A percentile compares a stretch with the other conserved stretches of the same genome.
phyloP scores from a whole-genome alignment of 2,797 vertebrate genomes.

The Premnoplex brunnescens region DNA sequence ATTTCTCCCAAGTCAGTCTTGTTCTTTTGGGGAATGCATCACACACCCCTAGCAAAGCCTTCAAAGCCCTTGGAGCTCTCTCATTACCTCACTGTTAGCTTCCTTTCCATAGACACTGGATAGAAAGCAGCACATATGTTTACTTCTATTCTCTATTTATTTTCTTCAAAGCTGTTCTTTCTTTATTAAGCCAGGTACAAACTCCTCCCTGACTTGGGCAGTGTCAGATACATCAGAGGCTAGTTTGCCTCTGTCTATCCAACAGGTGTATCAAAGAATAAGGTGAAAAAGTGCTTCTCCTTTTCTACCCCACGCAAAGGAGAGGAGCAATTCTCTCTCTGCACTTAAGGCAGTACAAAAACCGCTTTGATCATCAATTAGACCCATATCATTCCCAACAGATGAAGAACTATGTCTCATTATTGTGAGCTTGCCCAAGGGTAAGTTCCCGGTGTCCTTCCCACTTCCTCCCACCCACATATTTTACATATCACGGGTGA shows the following conservation, averaged over 20 bases:
- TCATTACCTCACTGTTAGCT: background rate
- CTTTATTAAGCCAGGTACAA: background rate
- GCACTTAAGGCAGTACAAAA: slow-evolving; percentile 20
- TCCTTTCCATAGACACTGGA: background rate
- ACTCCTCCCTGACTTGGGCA: background rate
- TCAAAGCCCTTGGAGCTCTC: background rate
- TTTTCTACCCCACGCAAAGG: background rate
- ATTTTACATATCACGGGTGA: slow-evolving; percentile 34
- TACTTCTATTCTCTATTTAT: background rate
- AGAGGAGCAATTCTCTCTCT: background rate
- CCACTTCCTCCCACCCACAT: slow-evolving; percentile 32
- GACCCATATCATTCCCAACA: slow-evolving; percentile 44
- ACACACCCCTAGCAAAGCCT: background rate
- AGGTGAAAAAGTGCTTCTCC: background rate
- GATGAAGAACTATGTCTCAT: slow-evolving; percentile 52
- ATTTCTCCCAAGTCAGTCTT: background rate
- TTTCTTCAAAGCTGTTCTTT: background rate
- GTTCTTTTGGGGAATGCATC: background rate
- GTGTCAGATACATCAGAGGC: background rate
- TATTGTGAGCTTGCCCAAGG: slow-evolving; percentile 42
- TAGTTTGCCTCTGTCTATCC: background rate
- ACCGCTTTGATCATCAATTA: slow-evolving; percentile 46
- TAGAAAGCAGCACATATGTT: background rate
- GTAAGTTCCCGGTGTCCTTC: slow-evolving; percentile 49
- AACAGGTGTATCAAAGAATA: background rate